Evolutionary conservation across 92 coral and sea anemone genomes (phyloP), one percentile per base, ranked within the genome.

Genomic region (Phenganax marumi): DNA sequence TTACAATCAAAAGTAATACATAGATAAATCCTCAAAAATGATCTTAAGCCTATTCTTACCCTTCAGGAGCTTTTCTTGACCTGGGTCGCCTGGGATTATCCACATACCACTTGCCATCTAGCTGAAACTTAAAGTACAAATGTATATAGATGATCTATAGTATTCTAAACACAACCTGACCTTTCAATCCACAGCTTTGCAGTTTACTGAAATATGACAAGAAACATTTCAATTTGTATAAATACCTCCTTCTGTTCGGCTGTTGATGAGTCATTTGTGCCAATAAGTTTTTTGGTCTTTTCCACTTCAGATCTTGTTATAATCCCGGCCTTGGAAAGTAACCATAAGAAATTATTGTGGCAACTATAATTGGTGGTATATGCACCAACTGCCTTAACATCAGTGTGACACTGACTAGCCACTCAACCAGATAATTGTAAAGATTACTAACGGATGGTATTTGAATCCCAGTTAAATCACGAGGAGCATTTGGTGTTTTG

Each of bases 401-500:
- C 43, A 33, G 5, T 33, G 43, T 33, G 43, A 33, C 3, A 68
- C 73, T 25, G 10, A 24, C 17, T 10, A 68, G 22, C 1, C 22
- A 56, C 1, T 21, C 17, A 14, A 56, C 7, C 2, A 56, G 26
- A 17, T 84, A 80, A 84, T 70, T 10, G 82, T 85, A 50, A 62
- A 46, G 18, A 72, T 50, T 3, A 78, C 83, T 78, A 48, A 78
- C 83, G 10, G 83, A 78, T 61, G 83, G 52, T 61, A 62, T 61
- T 0, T 21, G 61, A n/a, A 12, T 43, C n/a, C 58, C 77, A 73
- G 73, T 74, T 72, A 56, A 87, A 83, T 60, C 73, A 19, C 97
- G 80, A 19, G 97, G 97, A 1, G 97, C 95, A 25, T 87, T 91
- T 21, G 97, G 97, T 2, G 97, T 92, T 10, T 61, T 87, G 68